Evolutionary conservation across 2,888 invertebrate genomes (phyloP), one percentile per base, ranked within the genome.

Genomic region (Meloe dianella): DNA sequence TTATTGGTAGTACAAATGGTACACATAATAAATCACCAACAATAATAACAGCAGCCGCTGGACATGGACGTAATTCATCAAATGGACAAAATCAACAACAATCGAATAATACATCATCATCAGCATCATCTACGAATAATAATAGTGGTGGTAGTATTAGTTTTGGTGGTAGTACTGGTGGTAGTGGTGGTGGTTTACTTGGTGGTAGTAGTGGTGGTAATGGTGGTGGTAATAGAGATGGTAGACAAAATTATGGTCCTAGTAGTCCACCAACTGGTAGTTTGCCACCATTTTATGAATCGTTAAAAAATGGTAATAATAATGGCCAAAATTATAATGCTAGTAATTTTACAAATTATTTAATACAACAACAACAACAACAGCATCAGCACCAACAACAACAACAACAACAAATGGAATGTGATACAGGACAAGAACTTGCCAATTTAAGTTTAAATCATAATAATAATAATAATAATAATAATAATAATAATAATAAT

Each of bases 271-370:
- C 94, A 1, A 94, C 93, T 0, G 94, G 93, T 14, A 93, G 93
- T 61, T 85, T 95, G 68, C 95, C 95, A n/a, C 94, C 94, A 0
- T 95, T 95, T 79, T 94, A 94, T 82, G 94, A 94, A 84, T 93
- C 93, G 10, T 86, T 95, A 0, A 95, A 95, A 82, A 90, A 78
- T 61, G 93, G 93, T 14, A 93, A 92, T 78, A 90, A 89, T 78
- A 90, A 89, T 73, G 87, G 89, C 12, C 86, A 87, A 60, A 88
- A 87, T 68, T 92, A 89, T 78, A 91, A 91, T 78, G 89, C 90
- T 2, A 89, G 88, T 76, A 86, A 90, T 75, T 79, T 87, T 6
- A 85, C 86, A 61, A 92, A 90, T 78, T 92, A 91, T 81, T 85
- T 91, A 54, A 87, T 92, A 61, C 87, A 92, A 14, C 89, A 89